Percentiles rank a stretch among this genome's conserved stretches.
These are phyloP conservation scores for Scaptomyza cyrtandrae DNA, from an alignment of 2,888 invertebrate species.

Conservation along the genomic window DNA sequence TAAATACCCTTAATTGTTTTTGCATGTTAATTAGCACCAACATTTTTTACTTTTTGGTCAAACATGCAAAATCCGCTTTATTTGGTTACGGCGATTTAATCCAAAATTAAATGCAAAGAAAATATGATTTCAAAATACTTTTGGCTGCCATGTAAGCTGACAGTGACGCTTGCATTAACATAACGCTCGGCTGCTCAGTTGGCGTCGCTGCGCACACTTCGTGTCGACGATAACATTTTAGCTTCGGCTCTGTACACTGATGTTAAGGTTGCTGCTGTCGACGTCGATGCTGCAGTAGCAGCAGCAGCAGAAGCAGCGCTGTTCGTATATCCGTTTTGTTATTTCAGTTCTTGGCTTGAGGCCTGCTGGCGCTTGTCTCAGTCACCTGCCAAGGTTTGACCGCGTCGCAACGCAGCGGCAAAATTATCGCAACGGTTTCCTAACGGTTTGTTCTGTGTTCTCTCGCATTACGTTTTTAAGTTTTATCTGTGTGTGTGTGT, in stretches of 20 bases:
- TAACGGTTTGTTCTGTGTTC: slow-evolving; percentile 34
- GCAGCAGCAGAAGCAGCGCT: slow-evolving; percentile 36
- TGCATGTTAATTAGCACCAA: slow-evolving; percentile 47
- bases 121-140: slow-evolving; percentile 17
- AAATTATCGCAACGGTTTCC: slow-evolving; percentile 43
- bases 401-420: slow-evolving; percentile 77
- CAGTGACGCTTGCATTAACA: slow-evolving; percentile 27
- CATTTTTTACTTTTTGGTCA: slow-evolving; percentile 12
- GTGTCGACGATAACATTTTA: slow-evolving; percentile 37
- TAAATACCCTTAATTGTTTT: slow-evolving; percentile 35
- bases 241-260: slow-evolving; percentile 38
- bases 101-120: slow-evolving; percentile 20
- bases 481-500: slow-evolving; percentile 24
- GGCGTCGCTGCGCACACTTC: slow-evolving; percentile 52
- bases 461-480: slow-evolving; percentile 13
- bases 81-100: slow-evolving; percentile 19
- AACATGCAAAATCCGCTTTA: slow-evolving; percentile 38
- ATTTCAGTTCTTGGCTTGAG: slow-evolving; percentile 67
- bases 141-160: slow-evolving; percentile 26
- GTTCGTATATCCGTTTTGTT: slow-evolving; percentile 44
- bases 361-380: slow-evolving; percentile 68
- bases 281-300: slow-evolving; percentile 10
- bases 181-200: slow-evolving; percentile 14
- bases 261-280: slow-evolving; percentile 34
- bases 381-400: slow-evolving; percentile 80